A percentile compares a stretch with the other conserved stretches of the same genome.
These are phyloP conservation scores for Erannis defoliaria DNA, from an alignment of 2,888 invertebrate genomes.

Conservation along the genomic window DNA sequence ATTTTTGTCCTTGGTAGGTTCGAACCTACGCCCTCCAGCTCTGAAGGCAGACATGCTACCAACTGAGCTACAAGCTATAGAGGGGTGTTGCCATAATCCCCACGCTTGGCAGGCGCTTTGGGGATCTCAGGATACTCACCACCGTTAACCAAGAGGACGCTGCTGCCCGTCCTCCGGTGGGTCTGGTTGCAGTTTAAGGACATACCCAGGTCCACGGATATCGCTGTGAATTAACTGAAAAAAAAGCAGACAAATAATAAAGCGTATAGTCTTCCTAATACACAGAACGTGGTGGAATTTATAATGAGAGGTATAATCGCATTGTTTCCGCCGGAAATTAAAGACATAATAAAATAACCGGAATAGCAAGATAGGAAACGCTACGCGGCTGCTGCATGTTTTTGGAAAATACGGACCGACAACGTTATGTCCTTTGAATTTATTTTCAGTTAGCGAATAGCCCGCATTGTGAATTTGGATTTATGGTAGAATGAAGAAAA, in stretches of 20 bases:
- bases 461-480: constrained; percentile 16
- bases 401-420: constrained; percentile 10
- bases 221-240: neutral
- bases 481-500: constrained; percentile 17
- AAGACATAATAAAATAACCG: constrained; percentile 27
- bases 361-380: constrained; percentile 16
- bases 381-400: constrained; percentile 17
- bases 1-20: too few species aligned
- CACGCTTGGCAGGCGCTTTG: too few species aligned
- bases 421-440: constrained; percentile 17
- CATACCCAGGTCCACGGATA: too few species aligned
- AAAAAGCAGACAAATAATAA: neutral
- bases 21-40: too few species aligned
- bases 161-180: too few species aligned
- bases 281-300: constrained; percentile 4
- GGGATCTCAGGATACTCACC: too few species aligned
- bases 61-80: too few species aligned
- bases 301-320: constrained; percentile 26
- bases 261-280: neutral
- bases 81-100: too few species aligned
- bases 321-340: constrained; percentile 24
- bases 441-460: constrained; percentile 10
- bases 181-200: too few species aligned
- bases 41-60: too few species aligned
- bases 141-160: too few species aligned